A percentile compares a stretch with the other conserved stretches of the same genome.
Conservation (phyloP, 2,113 vertebrate species). For the Turdus rufiventris region DNA sequence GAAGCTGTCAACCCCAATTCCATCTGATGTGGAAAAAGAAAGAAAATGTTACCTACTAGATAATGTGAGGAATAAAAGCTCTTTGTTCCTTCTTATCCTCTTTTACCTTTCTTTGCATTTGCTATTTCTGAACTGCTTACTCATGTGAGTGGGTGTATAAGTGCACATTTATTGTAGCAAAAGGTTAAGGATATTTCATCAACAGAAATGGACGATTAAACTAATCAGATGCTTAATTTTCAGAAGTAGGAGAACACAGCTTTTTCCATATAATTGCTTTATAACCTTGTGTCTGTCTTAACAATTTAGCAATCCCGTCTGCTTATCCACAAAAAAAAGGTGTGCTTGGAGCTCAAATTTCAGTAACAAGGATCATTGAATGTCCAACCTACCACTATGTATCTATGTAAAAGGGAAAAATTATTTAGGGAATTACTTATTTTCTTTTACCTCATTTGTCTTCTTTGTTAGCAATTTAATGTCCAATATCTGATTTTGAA, state of each 20-base stretch:
- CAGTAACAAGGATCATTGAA: neutral
- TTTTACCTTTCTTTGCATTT: neutral
- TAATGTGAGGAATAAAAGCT: neutral
- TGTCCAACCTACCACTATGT: neutral
- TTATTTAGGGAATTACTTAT: neutral
- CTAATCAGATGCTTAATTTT: neutral
- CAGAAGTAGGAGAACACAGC: neutral
- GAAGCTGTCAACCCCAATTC: neutral
- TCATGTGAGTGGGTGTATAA: neutral
- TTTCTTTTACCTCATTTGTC: neutral
- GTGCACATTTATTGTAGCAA: neutral
- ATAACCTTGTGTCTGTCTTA: neutral
- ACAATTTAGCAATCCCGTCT: neutral
- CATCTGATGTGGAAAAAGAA: neutral
- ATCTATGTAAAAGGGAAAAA: neutral
- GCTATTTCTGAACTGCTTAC: neutral
- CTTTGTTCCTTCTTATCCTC: neutral
- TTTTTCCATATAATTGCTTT: neutral
- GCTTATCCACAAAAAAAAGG: neutral
- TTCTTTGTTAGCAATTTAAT: neutral
- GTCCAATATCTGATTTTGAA: neutral
- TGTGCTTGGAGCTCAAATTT: neutral
- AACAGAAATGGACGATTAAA: neutral
- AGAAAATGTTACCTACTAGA: neutral
- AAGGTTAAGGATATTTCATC: neutral